Evolutionary conservation across 1,140 invertebrate species (phyloP), one percentile per base, ranked within the genome.

Genomic region (Platyscapa corneri): DNA sequence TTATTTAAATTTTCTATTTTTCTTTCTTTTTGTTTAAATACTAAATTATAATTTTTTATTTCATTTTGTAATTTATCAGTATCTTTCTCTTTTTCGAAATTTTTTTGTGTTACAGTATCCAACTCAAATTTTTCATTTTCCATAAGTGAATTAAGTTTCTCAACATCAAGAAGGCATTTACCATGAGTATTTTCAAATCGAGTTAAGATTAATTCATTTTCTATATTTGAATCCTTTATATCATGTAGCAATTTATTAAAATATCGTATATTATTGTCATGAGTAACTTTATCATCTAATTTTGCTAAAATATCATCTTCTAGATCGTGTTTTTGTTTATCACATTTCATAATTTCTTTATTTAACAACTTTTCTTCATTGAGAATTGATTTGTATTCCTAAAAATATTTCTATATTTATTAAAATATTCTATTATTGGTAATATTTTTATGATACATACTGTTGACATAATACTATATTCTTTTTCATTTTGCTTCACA

Each of bases 281-380:
- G 95, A 10, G 95, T 92, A n/a, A 96, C 88, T 88, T 96, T 95
- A 27, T 96, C 95, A 88, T 96, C 95, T 0, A 96, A 91, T 78
- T 95, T 94, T 65, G 92, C 89, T 20, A 96, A 89, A 67, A 96
- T 95, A n/a, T 94, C 88, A 82, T 96, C 94, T 89, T 97, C 96
- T 64, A 95, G 87, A 60, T 92, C 89, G 20, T 92, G 88, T 89
- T 96, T 96, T 64, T 93, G 90, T 77, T 92, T 93, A 0, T 90
- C 78, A n/a, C 94, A 89, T 84, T 93, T 94, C 42, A 95, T 94
- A 10, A 94, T 88, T 70, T 95, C 94, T 81, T 94, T 94, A 42
- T 93, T 90, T 0, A 94, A 90, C 32, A 81, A 80, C 32, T 89
- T 89, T 46, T 93, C 90, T 77, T 92, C 86, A 2, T 90, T 87